Base-by-base conservation (phyloP, 2,113 vertebrate species). In the Epinephelus moara region DNA sequence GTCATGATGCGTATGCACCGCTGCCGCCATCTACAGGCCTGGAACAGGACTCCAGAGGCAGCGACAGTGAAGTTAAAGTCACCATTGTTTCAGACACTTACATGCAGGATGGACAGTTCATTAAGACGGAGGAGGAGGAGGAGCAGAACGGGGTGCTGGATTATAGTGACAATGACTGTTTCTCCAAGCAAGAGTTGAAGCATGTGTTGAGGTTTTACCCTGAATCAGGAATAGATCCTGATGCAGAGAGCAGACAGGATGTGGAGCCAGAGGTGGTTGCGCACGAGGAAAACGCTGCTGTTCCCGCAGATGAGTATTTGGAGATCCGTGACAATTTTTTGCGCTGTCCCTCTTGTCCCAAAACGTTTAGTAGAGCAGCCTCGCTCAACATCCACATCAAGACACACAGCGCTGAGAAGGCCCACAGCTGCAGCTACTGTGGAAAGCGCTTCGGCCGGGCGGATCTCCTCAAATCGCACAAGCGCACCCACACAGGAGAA, bases 401-500 rank as follows among this genome's bases (percentile, higher is more conserved):
- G 73, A 88, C 86, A n/a, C 94, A 95, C 88, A 81, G 71, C 1
- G 53, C 61, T 0, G 92, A 94, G 19, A 95, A 93, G 74, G 55
- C 81, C 2, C 93, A 95, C 74, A 68, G 53, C 81, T 96, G 95
- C 84, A 70, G 81, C 82, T 81, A 88, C 50, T 95, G 95, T 0
- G 92, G 93, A 4, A 95, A 95, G 30, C 74, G 87, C 14, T 95
- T 95, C 0, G 78, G 91, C 3, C 92, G 94, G 0, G 90, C 93
- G 0, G 92, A 96, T 30, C 90, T 95, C 13, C 92, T 96, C 68
- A 91, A 87, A 79, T 91, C 92, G 25, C 95, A 96, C 87, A 89
- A 87, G 67, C 91, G 91, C 2, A 95, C 91, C 0, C 94, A 95
- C 84, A 95, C 94, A 0, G 94, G 95, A 1, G 95, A 95, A 42